These are phyloP conservation scores for Calameuta idolon DNA, from an alignment of 2,888 invertebrate species.

Conservation along the genomic window DNA sequence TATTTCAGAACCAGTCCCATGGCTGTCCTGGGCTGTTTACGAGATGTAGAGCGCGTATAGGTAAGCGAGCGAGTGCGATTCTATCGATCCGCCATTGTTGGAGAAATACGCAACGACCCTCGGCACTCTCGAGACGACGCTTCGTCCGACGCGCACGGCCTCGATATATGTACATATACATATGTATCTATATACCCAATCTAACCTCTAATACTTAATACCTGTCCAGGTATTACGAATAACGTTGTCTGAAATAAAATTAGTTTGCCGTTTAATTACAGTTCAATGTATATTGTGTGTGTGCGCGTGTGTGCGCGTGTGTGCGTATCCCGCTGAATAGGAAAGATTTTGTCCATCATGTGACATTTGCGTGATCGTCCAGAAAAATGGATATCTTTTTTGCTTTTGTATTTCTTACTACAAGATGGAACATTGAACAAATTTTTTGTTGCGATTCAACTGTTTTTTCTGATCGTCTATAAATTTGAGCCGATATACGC, in stretches of 20 bases:
- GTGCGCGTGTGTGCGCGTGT: too few species aligned
- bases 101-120: neutral
- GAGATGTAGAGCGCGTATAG: conserved; percentile 15
- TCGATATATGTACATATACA: neutral
- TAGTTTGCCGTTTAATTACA: neutral
- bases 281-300: neutral
- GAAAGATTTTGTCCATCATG: neutral
- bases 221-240: neutral
- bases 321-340: too few species aligned
- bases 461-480: too few species aligned
- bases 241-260: neutral
- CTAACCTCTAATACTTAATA: neutral
- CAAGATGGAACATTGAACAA: too few species aligned
- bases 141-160: neutral
- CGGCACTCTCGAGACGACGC: neutral
- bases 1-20: neutral
- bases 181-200: neutral
- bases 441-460: too few species aligned
- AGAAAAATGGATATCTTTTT: neutral
- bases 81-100: conserved; percentile 50
- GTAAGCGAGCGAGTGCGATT: conserved; percentile 49
- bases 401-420: neutral
- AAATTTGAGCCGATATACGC: too few species aligned
- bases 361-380: neutral
- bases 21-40: neutral